phyloP scores from a whole-genome alignment of 2,113 vertebrate genomes.

The Hydropotes inermis region DNA sequence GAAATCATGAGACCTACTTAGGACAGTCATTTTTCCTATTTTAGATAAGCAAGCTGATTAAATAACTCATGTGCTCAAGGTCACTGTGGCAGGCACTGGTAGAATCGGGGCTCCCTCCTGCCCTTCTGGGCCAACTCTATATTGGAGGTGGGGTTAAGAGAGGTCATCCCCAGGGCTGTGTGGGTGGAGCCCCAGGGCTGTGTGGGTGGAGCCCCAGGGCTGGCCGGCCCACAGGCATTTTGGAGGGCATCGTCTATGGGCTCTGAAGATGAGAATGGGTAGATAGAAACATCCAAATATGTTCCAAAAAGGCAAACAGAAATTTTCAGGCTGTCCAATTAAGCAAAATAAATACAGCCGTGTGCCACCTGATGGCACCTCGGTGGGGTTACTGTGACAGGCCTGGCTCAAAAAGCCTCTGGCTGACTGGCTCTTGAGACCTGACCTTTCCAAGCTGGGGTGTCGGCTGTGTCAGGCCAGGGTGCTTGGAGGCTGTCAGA shows the following conservation, averaged over 20 bases:
- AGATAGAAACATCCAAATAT: background rate
- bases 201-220: no score
- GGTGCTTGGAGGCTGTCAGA: background rate
- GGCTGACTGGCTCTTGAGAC: background rate
- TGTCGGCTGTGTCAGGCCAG: background rate
- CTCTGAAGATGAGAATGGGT: background rate
- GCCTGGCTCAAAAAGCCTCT: background rate
- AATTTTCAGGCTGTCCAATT: background rate
- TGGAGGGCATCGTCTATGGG: background rate
- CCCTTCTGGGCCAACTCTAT: background rate
- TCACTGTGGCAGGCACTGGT: background rate
- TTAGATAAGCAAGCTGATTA: background rate
- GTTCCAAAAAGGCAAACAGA: background rate
- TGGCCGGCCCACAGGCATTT: background rate
- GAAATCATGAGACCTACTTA: background rate
- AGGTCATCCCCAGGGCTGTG: background rate
- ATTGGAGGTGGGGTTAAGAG: background rate
- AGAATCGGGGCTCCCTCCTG: background rate
- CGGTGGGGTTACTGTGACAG: background rate
- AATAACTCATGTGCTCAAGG: background rate
- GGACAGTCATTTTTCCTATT: background rate
- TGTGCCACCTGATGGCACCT: background rate
- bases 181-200: no score
- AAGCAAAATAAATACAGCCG: background rate
- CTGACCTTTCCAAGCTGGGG: conserved; percentile 37